A percentile compares a stretch with the other conserved stretches of the same genome.
Evolutionary conservation across 2,888 invertebrate genomes (phyloP).

Genomic region (Eupithecia exiguata): DNA sequence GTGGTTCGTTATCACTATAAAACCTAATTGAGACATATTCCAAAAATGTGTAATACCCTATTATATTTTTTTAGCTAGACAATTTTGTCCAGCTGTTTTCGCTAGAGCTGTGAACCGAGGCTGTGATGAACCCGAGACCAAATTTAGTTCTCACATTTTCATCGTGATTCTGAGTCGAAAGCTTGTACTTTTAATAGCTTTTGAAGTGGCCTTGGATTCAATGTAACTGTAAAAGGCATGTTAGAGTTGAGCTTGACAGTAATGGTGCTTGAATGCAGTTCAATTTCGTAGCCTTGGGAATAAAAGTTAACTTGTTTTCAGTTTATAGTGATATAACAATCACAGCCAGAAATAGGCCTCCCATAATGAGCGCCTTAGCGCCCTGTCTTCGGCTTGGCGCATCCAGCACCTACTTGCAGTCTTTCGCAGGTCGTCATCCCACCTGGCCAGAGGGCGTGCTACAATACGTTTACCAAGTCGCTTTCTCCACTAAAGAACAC

Average conservation of each 20-base stretch:
- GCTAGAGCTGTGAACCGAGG: slow-evolving; percentile 11
- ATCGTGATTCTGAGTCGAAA: slow-evolving; percentile 26
- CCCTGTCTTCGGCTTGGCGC: too few species aligned
- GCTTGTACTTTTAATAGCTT: slow-evolving; percentile 13
- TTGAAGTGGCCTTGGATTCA: slow-evolving; percentile 17
- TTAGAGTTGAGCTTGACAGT: neutral
- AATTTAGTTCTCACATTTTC: slow-evolving; percentile 51
- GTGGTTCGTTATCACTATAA: too few species aligned
- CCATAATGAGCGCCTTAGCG: too few species aligned
- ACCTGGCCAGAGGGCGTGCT: too few species aligned
- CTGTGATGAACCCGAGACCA: slow-evolving; percentile 52
- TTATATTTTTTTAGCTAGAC: too few species aligned
- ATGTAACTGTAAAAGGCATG: slow-evolving; percentile 5
- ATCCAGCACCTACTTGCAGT: too few species aligned
- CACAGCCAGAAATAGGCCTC: too few species aligned
- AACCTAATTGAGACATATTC: too few species aligned
- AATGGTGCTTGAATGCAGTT: neutral
- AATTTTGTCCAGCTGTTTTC: neutral
- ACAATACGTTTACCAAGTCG: too few species aligned
- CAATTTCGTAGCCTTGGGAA: neutral
- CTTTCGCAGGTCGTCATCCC: too few species aligned
- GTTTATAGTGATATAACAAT: neutral
- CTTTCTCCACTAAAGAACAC: too few species aligned
- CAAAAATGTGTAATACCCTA: too few species aligned
- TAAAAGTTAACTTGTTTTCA: neutral